Base-by-base conservation (phyloP, 2,888 invertebrate species). In the Urechis unicinctus region DNA sequence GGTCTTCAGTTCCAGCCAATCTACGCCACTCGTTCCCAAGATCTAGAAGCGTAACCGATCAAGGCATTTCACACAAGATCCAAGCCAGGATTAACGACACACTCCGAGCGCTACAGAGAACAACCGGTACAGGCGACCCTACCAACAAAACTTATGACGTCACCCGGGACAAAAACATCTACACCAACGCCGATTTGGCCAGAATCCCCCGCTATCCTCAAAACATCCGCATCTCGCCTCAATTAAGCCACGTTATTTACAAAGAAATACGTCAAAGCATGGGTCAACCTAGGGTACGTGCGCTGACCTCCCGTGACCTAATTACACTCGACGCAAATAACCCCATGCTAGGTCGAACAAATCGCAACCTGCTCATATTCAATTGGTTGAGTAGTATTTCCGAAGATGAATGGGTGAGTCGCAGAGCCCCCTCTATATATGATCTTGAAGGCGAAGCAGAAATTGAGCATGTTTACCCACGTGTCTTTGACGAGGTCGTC, bases 311-410 rank as follows among this genome's bases (percentile, higher is more conserved):
- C 2, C 51, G 51, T 25, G 73, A 73, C 53, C 42, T 73, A 30
- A 59, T 61, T n/a, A 55, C 62, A 30, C 70, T 69, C 66, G 63
- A 69, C 56, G 58, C 59, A 26, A 68, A 68, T 9, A 64, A 66
- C 9, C 55, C 59, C n/a, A 21, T 43, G 9, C 56, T 71, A n/a
- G 63, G 68, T 52, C 57, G 68, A 24, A 57, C 68, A 17, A 67
- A 72, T 50, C 79, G 91, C n/a, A 92, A 93, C 78, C 89, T 92
- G 86, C 91, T 91, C 88, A 92, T 92, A 56, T 92, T 92, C 80
- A 91, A 91, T 78, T 93, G 92, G 92, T 82, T 93, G 1, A 90
- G 91, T 74, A 89, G 89, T 1, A 82, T 92, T 24, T 89, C 90
- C 72, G 89, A 90, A 54, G 67, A 64, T 17, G 63, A 68, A n/a